phyloP scores from a whole-genome alignment of 2,797 vertebrate genomes.

The Xenopus petersii region DNA sequence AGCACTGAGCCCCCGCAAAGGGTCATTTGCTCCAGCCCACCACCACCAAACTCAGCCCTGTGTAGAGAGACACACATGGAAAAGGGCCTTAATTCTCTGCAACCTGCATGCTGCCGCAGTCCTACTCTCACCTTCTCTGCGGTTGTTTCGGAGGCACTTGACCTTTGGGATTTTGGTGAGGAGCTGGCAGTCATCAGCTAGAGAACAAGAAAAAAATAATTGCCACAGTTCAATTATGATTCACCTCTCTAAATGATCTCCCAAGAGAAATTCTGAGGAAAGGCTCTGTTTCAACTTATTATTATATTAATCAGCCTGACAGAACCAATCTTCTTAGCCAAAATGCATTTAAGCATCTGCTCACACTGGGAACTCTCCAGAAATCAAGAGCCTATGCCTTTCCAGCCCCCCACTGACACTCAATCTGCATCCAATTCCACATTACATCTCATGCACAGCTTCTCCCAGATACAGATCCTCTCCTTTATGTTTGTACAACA shows the following conservation, averaged over 20 bases:
- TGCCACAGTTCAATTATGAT: conserved; percentile 36
- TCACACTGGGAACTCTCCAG: conserved; percentile 30
- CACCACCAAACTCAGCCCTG: no score
- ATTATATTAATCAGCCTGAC: conserved; percentile 52
- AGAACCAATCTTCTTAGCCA: conserved; percentile 45
- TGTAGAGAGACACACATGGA: no score
- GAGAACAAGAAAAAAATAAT: conserved; percentile 52
- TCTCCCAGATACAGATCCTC: conserved; percentile 1
- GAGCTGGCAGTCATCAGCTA: conserved; percentile 95
- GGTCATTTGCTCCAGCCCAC: no score
- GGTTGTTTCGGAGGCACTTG: conserved; percentile 85
- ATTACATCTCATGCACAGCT: conserved; percentile 12
- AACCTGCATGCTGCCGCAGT: neutral
- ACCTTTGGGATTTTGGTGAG: conserved; percentile 93
- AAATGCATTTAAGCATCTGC: conserved; percentile 39
- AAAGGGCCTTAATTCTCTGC: no score
- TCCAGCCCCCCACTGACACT: conserved; percentile 16
- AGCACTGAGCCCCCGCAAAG: no score
- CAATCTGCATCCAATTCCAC: neutral
- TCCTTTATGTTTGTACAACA: neutral
- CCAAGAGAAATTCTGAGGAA: conserved; percentile 36
- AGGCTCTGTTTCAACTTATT: conserved; percentile 54
- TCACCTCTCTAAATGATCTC: conserved; percentile 18
- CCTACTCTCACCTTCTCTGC: conserved; percentile 81
- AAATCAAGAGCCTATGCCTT: conserved; percentile 1